These are phyloP conservation scores for Sciurus niger DNA, from an alignment of 2,113 vertebrate genomes.

Conservation along the genomic window DNA sequence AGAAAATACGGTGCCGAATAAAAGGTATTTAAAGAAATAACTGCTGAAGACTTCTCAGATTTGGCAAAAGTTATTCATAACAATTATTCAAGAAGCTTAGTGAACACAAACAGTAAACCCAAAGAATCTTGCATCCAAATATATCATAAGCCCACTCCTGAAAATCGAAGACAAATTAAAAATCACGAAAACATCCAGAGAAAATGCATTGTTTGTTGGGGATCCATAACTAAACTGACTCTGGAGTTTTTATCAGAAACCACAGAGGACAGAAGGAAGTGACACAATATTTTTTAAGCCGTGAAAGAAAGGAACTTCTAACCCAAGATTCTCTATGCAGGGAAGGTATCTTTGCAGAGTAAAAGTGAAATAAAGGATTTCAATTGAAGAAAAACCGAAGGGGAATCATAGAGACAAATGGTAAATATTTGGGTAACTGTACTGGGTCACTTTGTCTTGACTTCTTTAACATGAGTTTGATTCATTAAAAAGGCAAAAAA, in stretches of 20 bases:
- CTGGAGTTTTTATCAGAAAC: not conserved
- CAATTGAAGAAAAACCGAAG: not conserved
- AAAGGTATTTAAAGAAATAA: not conserved
- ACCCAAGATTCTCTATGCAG: not conserved
- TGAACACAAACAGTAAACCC: not conserved
- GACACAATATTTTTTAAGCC: not conserved
- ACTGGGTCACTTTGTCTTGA: not conserved
- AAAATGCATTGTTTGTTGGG: not conserved
- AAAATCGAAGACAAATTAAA: not conserved
- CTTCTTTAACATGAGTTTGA: not conserved
- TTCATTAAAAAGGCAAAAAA: not conserved
- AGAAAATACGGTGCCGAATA: not conserved
- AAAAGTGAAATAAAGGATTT: not conserved
- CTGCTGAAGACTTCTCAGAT: not conserved
- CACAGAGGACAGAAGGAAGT: not conserved
- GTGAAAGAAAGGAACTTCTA: not conserved
- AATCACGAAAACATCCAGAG: not conserved
- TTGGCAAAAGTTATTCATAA: not conserved
- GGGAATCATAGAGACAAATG: not conserved
- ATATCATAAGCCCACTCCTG: not conserved
- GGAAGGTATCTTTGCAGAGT: not conserved
- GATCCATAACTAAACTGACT: not conserved
- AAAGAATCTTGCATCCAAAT: not conserved
- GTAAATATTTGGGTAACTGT: not conserved
- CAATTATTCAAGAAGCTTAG: not conserved